Percentiles rank a stretch among this genome's conserved stretches.
Evolutionary conservation across 2,113 vertebrate species (phyloP).

Genomic region (Eudyptes chrysolophus): DNA sequence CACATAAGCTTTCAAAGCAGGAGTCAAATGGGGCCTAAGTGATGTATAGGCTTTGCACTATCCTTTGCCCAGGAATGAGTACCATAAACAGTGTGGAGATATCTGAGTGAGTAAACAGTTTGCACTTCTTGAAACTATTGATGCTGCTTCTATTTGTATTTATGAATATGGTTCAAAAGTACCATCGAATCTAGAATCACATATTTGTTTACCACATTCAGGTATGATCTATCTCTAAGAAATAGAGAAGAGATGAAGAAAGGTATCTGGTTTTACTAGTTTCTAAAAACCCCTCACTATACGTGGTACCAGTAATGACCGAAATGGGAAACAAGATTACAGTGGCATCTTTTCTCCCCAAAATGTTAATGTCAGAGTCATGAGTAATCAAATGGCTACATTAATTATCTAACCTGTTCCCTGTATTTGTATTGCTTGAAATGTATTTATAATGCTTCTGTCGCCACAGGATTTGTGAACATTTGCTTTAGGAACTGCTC

Average conservation of each 20-base stretch:
- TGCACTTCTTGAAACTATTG: background rate
- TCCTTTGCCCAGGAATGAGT: background rate
- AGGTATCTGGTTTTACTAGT: background rate
- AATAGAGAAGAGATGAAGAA: background rate
- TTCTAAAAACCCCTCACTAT: background rate
- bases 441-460: constrained; percentile 13
- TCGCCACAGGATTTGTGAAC: background rate
- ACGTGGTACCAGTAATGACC: background rate
- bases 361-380: background rate
- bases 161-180: background rate
- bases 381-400: constrained; percentile 8
- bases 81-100: background rate
- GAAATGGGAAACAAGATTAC: background rate
- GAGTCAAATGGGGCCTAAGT: background rate
- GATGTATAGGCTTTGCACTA: background rate
- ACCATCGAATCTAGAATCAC: background rate
- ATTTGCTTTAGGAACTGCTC: constrained; percentile 26
- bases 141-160: background rate
- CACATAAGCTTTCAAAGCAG: background rate
- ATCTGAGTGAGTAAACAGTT: background rate
- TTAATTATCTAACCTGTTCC: constrained; percentile 4
- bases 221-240: background rate
- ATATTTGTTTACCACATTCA: background rate
- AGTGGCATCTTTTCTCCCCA: background rate
- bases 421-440: background rate